phyloP scores from a whole-genome alignment of 2,888 invertebrate genomes.

The Lasioglossum morio region DNA sequence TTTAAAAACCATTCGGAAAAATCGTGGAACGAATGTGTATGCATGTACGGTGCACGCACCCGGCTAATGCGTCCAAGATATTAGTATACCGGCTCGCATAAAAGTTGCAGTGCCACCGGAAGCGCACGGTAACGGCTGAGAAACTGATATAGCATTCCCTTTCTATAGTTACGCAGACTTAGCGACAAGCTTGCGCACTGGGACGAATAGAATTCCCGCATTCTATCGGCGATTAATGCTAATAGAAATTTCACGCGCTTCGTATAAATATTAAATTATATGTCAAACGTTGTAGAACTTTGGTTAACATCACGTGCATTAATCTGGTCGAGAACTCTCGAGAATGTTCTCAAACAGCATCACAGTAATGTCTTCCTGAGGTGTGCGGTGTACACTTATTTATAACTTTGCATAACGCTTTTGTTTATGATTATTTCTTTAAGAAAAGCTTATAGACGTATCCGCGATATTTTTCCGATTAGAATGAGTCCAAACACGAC shows the following conservation, averaged over 20 bases:
- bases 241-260: not conserved
- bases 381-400: not conserved
- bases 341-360: no score
- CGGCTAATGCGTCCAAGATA: not conserved
- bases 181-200: not conserved
- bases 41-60: not conserved
- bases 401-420: not conserved
- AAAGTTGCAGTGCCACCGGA: not conserved
- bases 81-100: not conserved
- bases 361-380: no score
- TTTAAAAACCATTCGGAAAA: not conserved
- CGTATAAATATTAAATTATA: not conserved
- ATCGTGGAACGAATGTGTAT: not conserved
- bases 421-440: not conserved
- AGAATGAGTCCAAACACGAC: no score
- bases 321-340: no score
- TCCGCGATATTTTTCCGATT: not conserved
- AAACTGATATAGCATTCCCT: conserved; percentile 1
- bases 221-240: not conserved
- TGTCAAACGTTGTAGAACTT: no score
- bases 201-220: not conserved
- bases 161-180: not conserved
- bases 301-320: no score
- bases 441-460: no score
- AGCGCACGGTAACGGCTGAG: not conserved